phyloP scores from a whole-genome alignment of 2,888 invertebrate genomes.

The Corbicula japonica region DNA sequence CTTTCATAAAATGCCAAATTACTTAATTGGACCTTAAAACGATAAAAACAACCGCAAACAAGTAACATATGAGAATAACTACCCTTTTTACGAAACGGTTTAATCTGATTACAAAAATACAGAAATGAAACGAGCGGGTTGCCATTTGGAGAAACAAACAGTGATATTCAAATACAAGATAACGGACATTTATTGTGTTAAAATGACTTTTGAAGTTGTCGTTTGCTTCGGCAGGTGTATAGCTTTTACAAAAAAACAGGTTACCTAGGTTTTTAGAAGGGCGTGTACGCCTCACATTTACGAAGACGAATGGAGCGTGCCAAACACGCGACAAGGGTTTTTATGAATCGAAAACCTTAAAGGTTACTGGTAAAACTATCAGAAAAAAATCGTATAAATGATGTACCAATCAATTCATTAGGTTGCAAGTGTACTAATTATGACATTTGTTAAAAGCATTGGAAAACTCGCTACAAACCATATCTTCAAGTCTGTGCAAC shows the following conservation, averaged over 20 bases:
- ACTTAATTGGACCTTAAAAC: conserved; percentile 47
- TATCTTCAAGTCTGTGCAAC: too few species aligned
- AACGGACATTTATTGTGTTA: conserved; percentile 37
- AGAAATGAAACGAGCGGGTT: too few species aligned
- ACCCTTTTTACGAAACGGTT: conserved; percentile 3
- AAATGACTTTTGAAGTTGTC: conserved; percentile 16
- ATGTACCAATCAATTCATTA: too few species aligned
- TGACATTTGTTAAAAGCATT: too few species aligned
- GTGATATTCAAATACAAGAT: neutral
- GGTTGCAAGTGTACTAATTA: too few species aligned
- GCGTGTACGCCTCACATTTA: conserved; percentile 12
- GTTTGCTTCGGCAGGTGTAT: conserved; percentile 30
- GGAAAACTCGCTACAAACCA: too few species aligned
- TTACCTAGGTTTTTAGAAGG: conserved; percentile 21
- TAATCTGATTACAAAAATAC: conserved; percentile 6
- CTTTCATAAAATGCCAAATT: conserved; percentile 39
- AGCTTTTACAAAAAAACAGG: conserved; percentile 5
- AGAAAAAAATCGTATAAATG: too few species aligned
- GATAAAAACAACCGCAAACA: conserved; percentile 19
- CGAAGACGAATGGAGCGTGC: conserved; percentile 20
- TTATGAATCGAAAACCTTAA: too few species aligned
- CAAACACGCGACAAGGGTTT: conserved; percentile 31
- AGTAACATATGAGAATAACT: neutral
- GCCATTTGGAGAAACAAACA: neutral
- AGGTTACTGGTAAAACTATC: too few species aligned